Evolutionary conservation across 2,888 invertebrate species (phyloP).

Genomic region (Sepioteuthis lessoniana): DNA sequence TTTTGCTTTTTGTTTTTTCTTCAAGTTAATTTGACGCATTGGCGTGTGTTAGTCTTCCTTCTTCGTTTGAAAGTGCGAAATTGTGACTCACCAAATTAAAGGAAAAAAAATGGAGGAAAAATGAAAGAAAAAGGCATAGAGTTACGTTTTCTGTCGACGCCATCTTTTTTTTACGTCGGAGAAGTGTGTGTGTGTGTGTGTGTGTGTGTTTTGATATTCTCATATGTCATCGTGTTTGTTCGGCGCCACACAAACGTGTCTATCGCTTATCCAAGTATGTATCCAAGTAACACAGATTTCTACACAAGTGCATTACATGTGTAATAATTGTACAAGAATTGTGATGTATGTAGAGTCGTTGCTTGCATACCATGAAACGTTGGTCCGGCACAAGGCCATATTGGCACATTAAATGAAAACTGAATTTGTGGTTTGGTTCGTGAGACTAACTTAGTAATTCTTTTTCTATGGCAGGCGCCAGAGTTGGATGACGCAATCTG

Average conservation of each 20-base stretch:
- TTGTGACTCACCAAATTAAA: background rate
- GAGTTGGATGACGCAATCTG: too few relatives aligned
- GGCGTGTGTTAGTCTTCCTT: background rate
- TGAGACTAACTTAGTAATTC: too few relatives aligned
- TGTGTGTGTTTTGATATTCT: too few relatives aligned
- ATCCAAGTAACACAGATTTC: background rate
- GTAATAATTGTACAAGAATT: background rate
- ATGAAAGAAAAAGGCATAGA: background rate
- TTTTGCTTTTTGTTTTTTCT: too few relatives aligned
- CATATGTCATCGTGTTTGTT: background rate
- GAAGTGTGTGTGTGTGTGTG: background rate
- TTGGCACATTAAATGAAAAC: background rate
- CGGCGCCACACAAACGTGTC: background rate
- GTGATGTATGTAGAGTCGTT: background rate
- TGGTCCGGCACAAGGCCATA: background rate
- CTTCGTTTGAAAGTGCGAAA: conserved; percentile 1
- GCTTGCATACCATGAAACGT: background rate
- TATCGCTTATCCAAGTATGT: background rate
- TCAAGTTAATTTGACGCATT: too few relatives aligned
- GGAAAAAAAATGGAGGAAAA: background rate
- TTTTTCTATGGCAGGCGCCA: too few relatives aligned
- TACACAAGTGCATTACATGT: background rate
- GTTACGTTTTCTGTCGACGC: background rate
- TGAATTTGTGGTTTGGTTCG: background rate
- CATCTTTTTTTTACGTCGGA: background rate